phyloP scores from a whole-genome alignment of 2,797 vertebrate species.

The Molossus molossus region DNA sequence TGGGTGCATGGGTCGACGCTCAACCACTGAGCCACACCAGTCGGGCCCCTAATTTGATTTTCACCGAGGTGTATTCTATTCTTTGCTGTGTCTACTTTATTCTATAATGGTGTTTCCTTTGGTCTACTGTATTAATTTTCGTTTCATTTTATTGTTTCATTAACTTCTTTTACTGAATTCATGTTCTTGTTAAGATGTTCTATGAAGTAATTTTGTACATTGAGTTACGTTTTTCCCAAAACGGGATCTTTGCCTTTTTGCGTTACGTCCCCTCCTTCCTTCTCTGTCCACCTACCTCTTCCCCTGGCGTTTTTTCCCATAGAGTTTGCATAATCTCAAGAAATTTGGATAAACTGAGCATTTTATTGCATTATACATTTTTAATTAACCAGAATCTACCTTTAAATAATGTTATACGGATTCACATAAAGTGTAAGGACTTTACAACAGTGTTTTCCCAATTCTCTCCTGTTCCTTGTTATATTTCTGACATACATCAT shows the following conservation, averaged over 20 bases:
- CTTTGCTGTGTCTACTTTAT: background rate
- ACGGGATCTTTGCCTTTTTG: background rate
- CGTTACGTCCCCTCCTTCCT: background rate
- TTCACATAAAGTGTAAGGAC: background rate
- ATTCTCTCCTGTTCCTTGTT: background rate
- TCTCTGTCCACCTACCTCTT: background rate
- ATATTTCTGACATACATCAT: fast-evolving
- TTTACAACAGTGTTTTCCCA: background rate
- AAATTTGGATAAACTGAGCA: background rate
- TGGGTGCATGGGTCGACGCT: too few relatives aligned
- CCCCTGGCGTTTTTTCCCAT: background rate
- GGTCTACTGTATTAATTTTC: background rate
- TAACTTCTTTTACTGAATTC: background rate
- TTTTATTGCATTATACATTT: background rate
- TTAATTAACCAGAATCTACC: background rate
- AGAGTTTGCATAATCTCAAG: background rate
- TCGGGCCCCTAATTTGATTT: background rate
- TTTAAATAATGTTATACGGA: too few relatives aligned
- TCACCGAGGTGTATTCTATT: background rate
- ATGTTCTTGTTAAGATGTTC: background rate
- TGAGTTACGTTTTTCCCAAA: background rate
- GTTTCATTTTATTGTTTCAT: background rate
- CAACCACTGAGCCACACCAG: too few relatives aligned
- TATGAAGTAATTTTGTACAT: background rate
- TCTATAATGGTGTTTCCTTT: background rate